Evolutionary conservation across 2,113 vertebrate genomes (phyloP).

Genomic region (Paradoxurus hermaphroditus): DNA sequence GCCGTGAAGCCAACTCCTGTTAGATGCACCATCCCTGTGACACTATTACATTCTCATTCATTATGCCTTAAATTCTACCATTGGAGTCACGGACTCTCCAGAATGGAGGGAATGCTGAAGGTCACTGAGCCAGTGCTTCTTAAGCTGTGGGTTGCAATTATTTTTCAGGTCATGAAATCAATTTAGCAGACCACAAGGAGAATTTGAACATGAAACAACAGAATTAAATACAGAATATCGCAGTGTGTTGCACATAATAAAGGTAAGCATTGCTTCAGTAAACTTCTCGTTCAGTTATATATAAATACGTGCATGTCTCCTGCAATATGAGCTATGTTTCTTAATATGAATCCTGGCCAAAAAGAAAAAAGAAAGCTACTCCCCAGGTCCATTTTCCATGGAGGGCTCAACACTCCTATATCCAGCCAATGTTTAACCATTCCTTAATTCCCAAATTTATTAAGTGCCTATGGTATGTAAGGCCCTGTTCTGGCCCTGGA

Average conservation of each 20-base stretch:
- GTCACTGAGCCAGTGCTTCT: not conserved
- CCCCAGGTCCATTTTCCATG: not conserved
- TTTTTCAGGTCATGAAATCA: not conserved
- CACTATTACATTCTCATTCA: not conserved
- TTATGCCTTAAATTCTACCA: not conserved
- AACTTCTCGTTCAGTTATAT: not conserved
- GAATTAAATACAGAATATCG: not conserved
- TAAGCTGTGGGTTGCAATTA: not conserved
- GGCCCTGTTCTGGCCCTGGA: not conserved
- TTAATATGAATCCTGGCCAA: not conserved
- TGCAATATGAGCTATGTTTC: not conserved
- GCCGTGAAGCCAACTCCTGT: not conserved
- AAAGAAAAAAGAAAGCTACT: not conserved
- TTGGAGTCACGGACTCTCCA: not conserved
- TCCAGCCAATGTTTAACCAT: not conserved
- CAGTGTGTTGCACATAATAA: not conserved
- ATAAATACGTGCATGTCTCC: not conserved
- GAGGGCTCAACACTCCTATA: not conserved
- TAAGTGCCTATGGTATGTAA: not conserved
- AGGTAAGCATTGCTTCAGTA: not conserved
- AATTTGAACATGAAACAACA: slow-evolving; percentile 5
- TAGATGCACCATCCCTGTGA: not conserved
- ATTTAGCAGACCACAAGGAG: not conserved
- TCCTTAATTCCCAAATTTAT: slow-evolving; percentile 1
- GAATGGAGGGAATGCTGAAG: not conserved